Conservation (phyloP, 1,140 invertebrate genomes). For the Andricus grossulariae region DNA sequence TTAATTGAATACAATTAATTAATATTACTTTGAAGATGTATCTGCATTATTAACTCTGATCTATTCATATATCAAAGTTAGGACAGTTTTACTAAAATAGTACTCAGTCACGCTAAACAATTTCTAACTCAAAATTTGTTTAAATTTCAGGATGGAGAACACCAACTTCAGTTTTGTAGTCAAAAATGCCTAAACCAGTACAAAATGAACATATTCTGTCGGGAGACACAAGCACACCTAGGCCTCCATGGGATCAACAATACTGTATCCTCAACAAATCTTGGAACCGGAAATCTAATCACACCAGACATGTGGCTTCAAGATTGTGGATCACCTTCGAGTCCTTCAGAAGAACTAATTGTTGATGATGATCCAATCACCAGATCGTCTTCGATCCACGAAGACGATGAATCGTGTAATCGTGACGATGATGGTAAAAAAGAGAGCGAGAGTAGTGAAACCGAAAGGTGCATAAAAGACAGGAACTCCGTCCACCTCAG, state of each 20-base stretch:
- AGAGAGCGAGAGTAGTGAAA: conserved; percentile 53
- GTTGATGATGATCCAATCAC: conserved; percentile 61
- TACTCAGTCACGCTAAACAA: too few species aligned
- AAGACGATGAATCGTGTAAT: conserved; percentile 58
- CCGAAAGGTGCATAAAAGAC: conserved; percentile 63
- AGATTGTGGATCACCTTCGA: conserved; percentile 83
- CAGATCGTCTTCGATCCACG: conserved; percentile 57
- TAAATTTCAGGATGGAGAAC: conserved; percentile 81
- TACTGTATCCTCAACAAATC: conserved; percentile 67
- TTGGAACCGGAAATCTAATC: conserved; percentile 78
- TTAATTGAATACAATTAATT: too few species aligned
- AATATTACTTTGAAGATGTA: too few species aligned
- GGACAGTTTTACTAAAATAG: too few species aligned
- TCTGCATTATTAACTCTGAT: too few species aligned
- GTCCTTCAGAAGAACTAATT: conserved; percentile 73
- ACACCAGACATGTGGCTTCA: conserved; percentile 91
- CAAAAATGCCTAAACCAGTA: conserved; percentile 96
- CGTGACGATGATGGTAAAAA: conserved; percentile 46
- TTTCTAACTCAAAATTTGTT: not conserved
- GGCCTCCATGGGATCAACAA: conserved; percentile 82
- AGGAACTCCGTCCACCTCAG: conserved; percentile 70
- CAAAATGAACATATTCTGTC: conserved; percentile 97
- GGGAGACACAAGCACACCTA: conserved; percentile 91
- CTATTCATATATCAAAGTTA: too few species aligned
- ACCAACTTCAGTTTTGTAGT: conserved; percentile 88